Conservation (phyloP, 1,140 invertebrate genomes). For the Anagrus nilaparvatae region DNA sequence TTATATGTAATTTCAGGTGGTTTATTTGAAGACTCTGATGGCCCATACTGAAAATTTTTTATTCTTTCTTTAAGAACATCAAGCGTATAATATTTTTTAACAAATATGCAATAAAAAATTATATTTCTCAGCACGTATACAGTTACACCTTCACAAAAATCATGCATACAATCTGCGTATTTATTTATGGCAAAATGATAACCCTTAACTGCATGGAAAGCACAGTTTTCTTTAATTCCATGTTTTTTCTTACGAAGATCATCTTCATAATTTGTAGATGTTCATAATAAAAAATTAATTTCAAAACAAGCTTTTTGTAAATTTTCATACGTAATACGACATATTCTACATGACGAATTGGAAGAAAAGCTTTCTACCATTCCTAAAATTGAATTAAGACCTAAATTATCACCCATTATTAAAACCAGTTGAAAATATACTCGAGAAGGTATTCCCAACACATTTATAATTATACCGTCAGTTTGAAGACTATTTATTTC, state of each 20-base stretch:
- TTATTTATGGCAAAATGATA: slow-evolving; percentile 34
- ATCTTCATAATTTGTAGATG: slow-evolving; percentile 13
- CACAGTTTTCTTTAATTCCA: slow-evolving; percentile 30
- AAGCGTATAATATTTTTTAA: no score
- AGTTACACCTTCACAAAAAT: no score
- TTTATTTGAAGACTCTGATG: no score
- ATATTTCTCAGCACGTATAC: no score
- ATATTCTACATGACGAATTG: slow-evolving; percentile 16
- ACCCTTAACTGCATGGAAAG: slow-evolving; percentile 26
- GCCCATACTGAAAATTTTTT: no score
- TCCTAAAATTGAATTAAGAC: slow-evolving; percentile 16
- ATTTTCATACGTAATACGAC: slow-evolving; percentile 10
- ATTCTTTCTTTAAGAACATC: no score
- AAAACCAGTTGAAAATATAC: slow-evolving; percentile 19
- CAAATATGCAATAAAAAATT: no score
- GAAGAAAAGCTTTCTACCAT: slow-evolving; percentile 15
- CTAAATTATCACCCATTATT: slow-evolving; percentile 19
- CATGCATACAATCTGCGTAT: slow-evolving; percentile 18
- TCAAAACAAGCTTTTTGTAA: slow-evolving; percentile 6
- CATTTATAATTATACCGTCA: slow-evolving; percentile 8
- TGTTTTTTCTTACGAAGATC: slow-evolving; percentile 10
- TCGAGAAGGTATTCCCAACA: slow-evolving; percentile 7
- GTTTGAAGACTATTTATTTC: slow-evolving; percentile 13
- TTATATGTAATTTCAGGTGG: slow-evolving; percentile 6
- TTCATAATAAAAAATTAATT: slow-evolving; percentile 12